Evolutionary conservation across 2,888 invertebrate genomes (phyloP), one percentile per base, ranked within the genome.

Genomic region (Eristalis tenax): DNA sequence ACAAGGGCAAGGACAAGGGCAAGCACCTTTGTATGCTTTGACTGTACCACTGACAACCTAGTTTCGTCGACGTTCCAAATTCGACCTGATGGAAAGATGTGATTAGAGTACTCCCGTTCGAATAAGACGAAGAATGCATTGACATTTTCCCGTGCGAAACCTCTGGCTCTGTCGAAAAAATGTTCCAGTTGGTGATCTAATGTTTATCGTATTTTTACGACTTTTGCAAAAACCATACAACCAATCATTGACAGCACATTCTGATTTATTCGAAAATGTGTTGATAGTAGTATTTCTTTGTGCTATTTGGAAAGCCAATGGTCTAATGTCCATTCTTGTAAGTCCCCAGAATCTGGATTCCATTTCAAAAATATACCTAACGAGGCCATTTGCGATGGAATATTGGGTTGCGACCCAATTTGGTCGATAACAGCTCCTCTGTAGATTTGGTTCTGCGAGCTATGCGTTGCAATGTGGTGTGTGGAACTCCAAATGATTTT

Each of bases 51-150:
- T 8, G 56, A 81, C 59, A 78, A 74, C n/a, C 80, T 75, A 8
- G 73, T 88, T 81, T 81, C 78, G 66, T 80, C 78, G 6, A 88
- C 61, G 32, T 88, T 83, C 56, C 71, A 81, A 38, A 79, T 76
- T 26, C 82, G 82, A 18, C 71, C 71, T 65, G 76, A 43, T 69
- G 63, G 1, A 38, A 74, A 79, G 15, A 73, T 64, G 35, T 76
- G 76, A n/a, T 28, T 32, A 18, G 5, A n/a, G 56, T 80, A 13
- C 38, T 65, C n/a, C 15, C 18, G 18, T 71, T 66, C 32, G 32
- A 79, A 28, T 10, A 35, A n/a, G 63, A 50, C 63, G 28, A 76
- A 80, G 18, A 85, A 73, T 66, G 59, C 56, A 26, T 68, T 38
- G 13, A 79, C 76, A n/a, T 38, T 75, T 82, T 71, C 71, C 38